Base-by-base conservation (phyloP, 2,113 vertebrate species). In the Nibea albiflora region DNA sequence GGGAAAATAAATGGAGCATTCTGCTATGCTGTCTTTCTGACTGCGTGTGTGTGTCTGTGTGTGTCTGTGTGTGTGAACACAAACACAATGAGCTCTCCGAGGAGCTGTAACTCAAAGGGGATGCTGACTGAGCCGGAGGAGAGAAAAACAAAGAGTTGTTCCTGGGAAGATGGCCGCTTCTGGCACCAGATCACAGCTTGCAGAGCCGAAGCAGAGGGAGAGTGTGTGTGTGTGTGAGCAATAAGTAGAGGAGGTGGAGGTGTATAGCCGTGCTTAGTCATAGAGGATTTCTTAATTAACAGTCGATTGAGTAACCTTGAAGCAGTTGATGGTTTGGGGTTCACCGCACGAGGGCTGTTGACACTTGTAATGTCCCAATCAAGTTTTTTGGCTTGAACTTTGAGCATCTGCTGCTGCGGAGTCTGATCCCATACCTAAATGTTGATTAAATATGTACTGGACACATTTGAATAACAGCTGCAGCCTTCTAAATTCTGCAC, bases 1-100 rank as follows among this genome's bases (percentile, higher is more conserved):
- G 85, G 84, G 77, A 83, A 91, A 92, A 89, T 92, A 94, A 94
- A 94, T 92, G 85, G 89, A 85, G 86, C 88, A 82, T 90, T 92
- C 84, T 83, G 85, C 87, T 64, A 68, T 76, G 47, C 85, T 83
- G 78, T 80, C 61, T 84, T n/a, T 76, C 22, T 75, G 49, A 47
- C 26, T 50, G 63, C 66, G 54, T 60, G 28, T 63, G 60, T 60
- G 39, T 61, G 56, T 53, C 50, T 70, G 57, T 39, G 64, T 49
- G 63, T 65, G 75, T 39, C 12, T 63, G 60, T 60, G 56, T 52
- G 49, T 52, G 66, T 68, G 56, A 10, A 83, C 72, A 73, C 56
- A 26, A 68, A 73, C 70, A 83, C 88, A 80, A 70, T 81, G 76
- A 83, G 77, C 71, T 84, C 85, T 90, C 87, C 1, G 64, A 89